A percentile compares a stretch with the other conserved stretches of the same genome.
These are phyloP conservation scores for Threskiornis aethiopicus DNA, from an alignment of 2,797 vertebrate species.

Conservation along the genomic window DNA sequence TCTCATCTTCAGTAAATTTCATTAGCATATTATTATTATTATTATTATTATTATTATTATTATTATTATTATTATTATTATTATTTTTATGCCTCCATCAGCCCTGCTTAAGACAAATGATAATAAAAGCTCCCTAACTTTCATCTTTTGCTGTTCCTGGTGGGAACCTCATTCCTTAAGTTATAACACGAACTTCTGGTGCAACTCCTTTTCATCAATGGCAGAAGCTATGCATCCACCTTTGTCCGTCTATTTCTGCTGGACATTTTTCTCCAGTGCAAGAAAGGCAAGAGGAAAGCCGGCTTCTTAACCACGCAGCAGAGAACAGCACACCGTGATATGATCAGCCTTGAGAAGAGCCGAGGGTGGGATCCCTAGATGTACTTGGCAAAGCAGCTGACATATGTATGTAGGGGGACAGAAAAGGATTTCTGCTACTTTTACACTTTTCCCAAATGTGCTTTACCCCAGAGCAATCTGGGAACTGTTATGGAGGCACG, in stretches of 20 bases:
- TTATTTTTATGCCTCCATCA: background rate
- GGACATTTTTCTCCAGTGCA: background rate
- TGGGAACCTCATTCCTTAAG: background rate
- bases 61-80: background rate
- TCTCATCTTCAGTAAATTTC: background rate
- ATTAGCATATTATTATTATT: background rate
- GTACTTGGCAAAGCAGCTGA: background rate
- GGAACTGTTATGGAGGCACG: background rate
- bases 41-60: too few species aligned
- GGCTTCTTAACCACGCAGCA: background rate
- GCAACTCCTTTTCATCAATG: background rate
- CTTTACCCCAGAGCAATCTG: background rate
- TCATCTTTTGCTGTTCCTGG: background rate
- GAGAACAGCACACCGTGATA: fast-evolving
- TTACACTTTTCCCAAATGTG: background rate
- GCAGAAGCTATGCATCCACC: background rate
- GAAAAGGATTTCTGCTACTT: background rate
- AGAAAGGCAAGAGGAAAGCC: background rate
- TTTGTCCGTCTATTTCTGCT: background rate
- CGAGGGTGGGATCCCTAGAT: background rate
- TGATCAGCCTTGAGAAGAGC: background rate
- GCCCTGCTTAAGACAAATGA: background rate
- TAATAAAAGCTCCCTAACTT: background rate
- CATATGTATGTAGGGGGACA: background rate
- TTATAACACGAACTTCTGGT: background rate